Conservation (phyloP, 37 sponge, comb jelly and placozoan genomes). For the Spongilla lacustris region DNA sequence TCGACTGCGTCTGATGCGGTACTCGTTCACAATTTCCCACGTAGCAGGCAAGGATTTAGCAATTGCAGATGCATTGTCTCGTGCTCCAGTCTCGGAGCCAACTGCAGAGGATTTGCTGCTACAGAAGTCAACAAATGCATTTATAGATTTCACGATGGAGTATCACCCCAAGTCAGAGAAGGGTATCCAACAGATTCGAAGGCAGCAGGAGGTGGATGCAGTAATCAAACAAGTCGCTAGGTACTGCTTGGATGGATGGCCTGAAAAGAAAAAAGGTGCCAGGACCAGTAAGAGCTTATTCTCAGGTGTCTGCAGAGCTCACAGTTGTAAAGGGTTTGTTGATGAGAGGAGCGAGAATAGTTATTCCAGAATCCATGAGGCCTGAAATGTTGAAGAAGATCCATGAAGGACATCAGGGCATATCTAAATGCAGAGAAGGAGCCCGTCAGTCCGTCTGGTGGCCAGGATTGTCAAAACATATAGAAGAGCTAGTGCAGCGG, state of each 20-base stretch:
- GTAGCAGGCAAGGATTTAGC: conserved; percentile 57
- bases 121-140: background rate
- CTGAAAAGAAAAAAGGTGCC: conserved; percentile 2
- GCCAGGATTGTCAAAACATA: conserved; percentile 36
- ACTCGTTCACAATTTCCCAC: conserved; percentile 45
- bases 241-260: conserved; percentile 42
- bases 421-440: conserved; percentile 34
- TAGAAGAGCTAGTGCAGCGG: conserved; percentile 25
- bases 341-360: conserved; percentile 33
- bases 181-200: conserved; percentile 19
- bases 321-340: conserved; percentile 38
- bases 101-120: background rate
- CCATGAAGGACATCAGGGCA: conserved; percentile 53
- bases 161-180: conserved; percentile 35
- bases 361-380: conserved; percentile 24
- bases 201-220: conserved; percentile 40
- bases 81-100: conserved; percentile 12
- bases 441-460: conserved; percentile 49
- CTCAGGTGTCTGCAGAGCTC: conserved; percentile 15
- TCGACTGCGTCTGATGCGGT: conserved; percentile 50
- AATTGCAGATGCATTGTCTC: conserved; percentile 58
- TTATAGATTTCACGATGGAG: background rate
- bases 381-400: conserved; percentile 28
- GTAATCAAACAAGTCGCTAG: conserved; percentile 12
- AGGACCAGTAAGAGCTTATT: conserved; percentile 6